Evolutionary conservation across 2,113 vertebrate species (phyloP), one percentile per base, ranked within the genome.

Genomic region (Equus quagga): DNA sequence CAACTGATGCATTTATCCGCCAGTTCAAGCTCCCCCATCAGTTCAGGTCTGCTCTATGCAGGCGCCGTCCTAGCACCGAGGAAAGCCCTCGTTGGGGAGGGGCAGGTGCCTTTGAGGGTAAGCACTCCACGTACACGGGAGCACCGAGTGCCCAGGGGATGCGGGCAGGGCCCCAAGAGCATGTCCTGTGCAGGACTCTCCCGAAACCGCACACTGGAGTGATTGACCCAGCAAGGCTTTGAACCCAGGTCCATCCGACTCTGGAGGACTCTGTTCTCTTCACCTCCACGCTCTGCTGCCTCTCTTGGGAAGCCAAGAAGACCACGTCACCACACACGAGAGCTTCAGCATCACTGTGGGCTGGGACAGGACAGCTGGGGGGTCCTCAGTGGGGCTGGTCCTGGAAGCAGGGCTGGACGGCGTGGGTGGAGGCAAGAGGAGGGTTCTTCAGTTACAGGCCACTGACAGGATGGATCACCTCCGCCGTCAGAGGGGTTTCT

Each of bases 271-370:
- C 41, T 54, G 49, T 6, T 18, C 2, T n/a, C 51, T 26, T 15
- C 6, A 17, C 51, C 2, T 0, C 17, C 70, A 60, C 10, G 10
- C 8, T 36, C 33, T 2, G 10, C 15, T 21, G 8, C 64, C 58
- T 36, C 19, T 62, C 24, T 54, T 3, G 0, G 41, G 41, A 33
- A 26, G 41, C 33, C 2, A 1, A 58, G 23, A 49, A 5, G 23
- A 64, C 2, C 60, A 19, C n/a, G 5, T 7, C 1, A 18, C 15
- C 2, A 0, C 36, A 1, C 1, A 1, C 21, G 2, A 33, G 6
- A 7, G 18, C 36, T 46, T 44, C 41, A 3, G 73, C 64, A 1
- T n/a, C 73, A 9, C 15, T 3, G 51, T 54, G 13, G 26, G 21
- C 17, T 18, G 21, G 67, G n/a, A 6, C 0, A 1, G 0, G 65